Conservation (phyloP, 2,888 invertebrate genomes). For the Tinea semifulvella region DNA sequence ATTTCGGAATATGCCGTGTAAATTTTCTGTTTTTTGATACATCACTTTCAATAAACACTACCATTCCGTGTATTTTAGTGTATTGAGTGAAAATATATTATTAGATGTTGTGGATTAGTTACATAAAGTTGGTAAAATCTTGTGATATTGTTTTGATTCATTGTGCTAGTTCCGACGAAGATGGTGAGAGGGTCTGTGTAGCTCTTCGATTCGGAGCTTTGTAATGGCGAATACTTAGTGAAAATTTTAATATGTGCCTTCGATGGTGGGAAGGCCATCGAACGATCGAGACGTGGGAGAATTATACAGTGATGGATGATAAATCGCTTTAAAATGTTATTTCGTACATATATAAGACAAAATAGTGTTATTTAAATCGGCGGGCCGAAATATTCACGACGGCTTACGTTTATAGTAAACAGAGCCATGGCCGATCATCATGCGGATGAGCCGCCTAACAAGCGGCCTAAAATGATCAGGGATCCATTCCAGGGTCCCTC, state of each 20-base stretch:
- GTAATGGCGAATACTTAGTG: constrained; percentile 84
- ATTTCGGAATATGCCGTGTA: constrained; percentile 78
- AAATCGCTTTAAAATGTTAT: constrained; percentile 65
- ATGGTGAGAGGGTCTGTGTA: constrained; percentile 78
- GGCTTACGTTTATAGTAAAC: constrained; percentile 73
- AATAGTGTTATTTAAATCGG: constrained; percentile 66
- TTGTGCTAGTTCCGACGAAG: constrained; percentile 77
- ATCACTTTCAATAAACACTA: constrained; percentile 65
- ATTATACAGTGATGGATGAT: constrained; percentile 63
- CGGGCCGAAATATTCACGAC: constrained; percentile 69
- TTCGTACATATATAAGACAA: constrained; percentile 62
- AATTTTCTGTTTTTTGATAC: constrained; percentile 71
- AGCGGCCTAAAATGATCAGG: constrained; percentile 91
- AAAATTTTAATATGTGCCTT: constrained; percentile 77
- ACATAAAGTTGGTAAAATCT: constrained; percentile 60
- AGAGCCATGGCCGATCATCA: constrained; percentile 93
- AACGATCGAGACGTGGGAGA: constrained; percentile 74
- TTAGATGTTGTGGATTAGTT: constrained; percentile 56
- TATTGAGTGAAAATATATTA: constrained; percentile 63
- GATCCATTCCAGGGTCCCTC: constrained; percentile 84
- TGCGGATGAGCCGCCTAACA: constrained; percentile 94
- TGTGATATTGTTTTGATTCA: constrained; percentile 74
- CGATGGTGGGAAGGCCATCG: constrained; percentile 76
- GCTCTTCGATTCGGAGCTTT: constrained; percentile 75
- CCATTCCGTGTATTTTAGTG: constrained; percentile 69